These are phyloP conservation scores for Goniozus legneri DNA, from an alignment of 1,140 invertebrate genomes.

Conservation along the genomic window DNA sequence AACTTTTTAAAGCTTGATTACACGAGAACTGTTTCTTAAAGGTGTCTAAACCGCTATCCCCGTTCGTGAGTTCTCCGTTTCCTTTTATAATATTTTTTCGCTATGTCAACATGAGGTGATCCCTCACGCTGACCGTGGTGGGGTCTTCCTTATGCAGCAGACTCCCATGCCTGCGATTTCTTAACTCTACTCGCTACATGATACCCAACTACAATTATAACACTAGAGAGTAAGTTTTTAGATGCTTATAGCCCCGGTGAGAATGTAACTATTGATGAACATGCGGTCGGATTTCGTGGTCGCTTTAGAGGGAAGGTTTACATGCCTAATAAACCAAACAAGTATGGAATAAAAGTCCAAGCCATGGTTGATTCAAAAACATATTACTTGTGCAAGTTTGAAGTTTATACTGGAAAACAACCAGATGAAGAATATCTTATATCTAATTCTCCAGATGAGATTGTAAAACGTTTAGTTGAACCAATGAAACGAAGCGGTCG, in stretches of 20 bases:
- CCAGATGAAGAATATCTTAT: slow-evolving; percentile 30
- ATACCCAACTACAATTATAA: no score
- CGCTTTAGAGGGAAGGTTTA: slow-evolving; percentile 40
- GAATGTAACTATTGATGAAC: slow-evolving; percentile 45
- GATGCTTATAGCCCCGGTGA: slow-evolving; percentile 35
- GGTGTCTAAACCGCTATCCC: no score
- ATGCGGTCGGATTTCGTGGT: slow-evolving; percentile 36
- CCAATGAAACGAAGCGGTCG: slow-evolving; percentile 35
- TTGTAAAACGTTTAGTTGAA: slow-evolving; percentile 36
- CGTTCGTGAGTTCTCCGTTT: no score
- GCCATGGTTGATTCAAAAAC: slow-evolving; percentile 27
- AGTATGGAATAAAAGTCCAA: slow-evolving; percentile 38
- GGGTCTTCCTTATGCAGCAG: no score
- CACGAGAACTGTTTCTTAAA: no score
- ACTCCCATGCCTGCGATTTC: no score
- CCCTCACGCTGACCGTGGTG: no score
- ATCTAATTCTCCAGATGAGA: slow-evolving; percentile 26
- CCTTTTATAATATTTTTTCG: no score
- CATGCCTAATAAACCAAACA: slow-evolving; percentile 41
- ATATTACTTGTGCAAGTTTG: slow-evolving; percentile 35
- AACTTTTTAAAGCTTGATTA: no score
- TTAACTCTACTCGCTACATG: no score
- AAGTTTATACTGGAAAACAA: slow-evolving; percentile 39
- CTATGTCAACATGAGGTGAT: no score
- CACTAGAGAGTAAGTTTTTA: slow-evolving; percentile 37